Evolutionary conservation across 2,113 vertebrate genomes (phyloP).

Genomic region (Hippotragus niger): DNA sequence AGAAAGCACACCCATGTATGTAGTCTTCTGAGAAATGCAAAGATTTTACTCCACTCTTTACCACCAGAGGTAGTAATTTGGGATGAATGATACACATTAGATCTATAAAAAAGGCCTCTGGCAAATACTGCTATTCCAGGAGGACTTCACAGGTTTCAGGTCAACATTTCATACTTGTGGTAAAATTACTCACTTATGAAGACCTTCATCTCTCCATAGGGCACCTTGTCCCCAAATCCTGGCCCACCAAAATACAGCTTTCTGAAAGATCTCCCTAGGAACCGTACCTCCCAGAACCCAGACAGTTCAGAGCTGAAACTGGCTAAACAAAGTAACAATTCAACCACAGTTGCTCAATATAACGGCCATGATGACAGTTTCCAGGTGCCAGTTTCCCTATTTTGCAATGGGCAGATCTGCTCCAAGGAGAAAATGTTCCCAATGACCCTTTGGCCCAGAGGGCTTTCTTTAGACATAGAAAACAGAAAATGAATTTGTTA

Average conservation of each 20-base stretch:
- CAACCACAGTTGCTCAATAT: constrained; percentile 64
- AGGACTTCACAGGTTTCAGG: neutral
- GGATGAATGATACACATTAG: neutral
- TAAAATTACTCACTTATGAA: neutral
- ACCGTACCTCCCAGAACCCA: constrained; percentile 5
- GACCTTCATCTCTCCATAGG: neutral
- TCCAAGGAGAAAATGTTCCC: constrained; percentile 68
- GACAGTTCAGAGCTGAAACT: constrained; percentile 19
- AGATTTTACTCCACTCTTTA: constrained; percentile 53
- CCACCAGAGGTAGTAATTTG: constrained; percentile 25
- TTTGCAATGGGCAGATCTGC: constrained; percentile 61
- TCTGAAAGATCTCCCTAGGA: neutral
- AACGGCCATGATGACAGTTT: constrained; percentile 61
- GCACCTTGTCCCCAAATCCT: neutral
- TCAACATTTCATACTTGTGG: neutral
- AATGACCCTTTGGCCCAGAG: constrained; percentile 67
- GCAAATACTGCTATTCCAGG: neutral
- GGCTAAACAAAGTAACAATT: constrained; percentile 69
- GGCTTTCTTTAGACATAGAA: constrained; percentile 68
- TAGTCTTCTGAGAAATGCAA: constrained; percentile 34
- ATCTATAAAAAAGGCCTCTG: neutral
- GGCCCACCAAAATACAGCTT: neutral
- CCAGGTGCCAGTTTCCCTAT: constrained; percentile 70
- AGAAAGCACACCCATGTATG: neutral
- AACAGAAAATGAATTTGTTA: constrained; percentile 70